A percentile compares a stretch with the other conserved stretches of the same genome.
Conservation (phyloP, 2,113 vertebrate species). For the Silurus asotus region DNA sequence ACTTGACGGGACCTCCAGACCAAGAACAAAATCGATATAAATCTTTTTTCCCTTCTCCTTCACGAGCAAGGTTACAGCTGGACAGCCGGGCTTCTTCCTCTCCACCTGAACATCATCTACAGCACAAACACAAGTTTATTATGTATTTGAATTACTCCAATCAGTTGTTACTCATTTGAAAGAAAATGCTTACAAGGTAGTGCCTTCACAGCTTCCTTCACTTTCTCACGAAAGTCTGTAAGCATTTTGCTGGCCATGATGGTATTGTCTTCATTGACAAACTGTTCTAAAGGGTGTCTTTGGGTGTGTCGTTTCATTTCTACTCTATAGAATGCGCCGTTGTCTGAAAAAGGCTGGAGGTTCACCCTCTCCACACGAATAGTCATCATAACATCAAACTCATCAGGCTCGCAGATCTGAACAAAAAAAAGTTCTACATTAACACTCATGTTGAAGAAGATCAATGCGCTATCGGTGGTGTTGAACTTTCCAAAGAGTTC, state of each 20-base stretch:
- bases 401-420: slow-evolving; percentile 67
- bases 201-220: slow-evolving; percentile 49
- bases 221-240: slow-evolving; percentile 57
- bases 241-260: slow-evolving; percentile 64
- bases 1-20: slow-evolving; percentile 66
- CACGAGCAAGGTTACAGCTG: slow-evolving; percentile 81
- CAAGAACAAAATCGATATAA: slow-evolving; percentile 82
- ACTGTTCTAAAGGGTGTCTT: slow-evolving; percentile 33
- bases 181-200: slow-evolving; percentile 37
- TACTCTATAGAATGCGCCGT: slow-evolving; percentile 66
- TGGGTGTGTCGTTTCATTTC: slow-evolving; percentile 53
- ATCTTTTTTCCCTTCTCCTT: slow-evolving; percentile 55
- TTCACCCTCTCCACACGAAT: slow-evolving; percentile 54
- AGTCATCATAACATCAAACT: slow-evolving; percentile 70
- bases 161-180: neutral
- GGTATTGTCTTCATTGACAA: slow-evolving; percentile 31
- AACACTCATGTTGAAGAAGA: neutral
- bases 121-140: neutral
- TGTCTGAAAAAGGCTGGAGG: slow-evolving; percentile 16
- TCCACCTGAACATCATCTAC: slow-evolving; percentile 54
- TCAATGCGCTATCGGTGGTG: neutral
- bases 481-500: neutral
- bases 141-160: neutral
- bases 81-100: slow-evolving; percentile 71
- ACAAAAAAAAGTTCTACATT: neutral